phyloP scores from a whole-genome alignment of 2,113 vertebrate species.

The Pavo muticus region DNA sequence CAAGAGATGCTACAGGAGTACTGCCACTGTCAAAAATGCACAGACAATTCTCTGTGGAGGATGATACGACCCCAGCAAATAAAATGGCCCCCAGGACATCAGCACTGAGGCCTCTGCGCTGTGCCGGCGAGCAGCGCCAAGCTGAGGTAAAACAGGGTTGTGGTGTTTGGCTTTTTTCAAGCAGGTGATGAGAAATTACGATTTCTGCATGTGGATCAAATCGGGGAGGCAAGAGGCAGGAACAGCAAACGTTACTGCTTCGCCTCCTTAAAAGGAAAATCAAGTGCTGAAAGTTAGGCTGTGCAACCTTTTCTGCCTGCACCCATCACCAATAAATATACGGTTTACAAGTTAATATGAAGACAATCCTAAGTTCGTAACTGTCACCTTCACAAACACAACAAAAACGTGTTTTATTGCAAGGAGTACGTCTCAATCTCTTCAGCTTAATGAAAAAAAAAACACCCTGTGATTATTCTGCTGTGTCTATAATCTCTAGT shows the following conservation, averaged over 20 bases:
- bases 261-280: not conserved
- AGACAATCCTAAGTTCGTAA: rapidly evolving
- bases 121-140: not conserved
- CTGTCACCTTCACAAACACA: rapidly evolving
- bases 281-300: conserved; percentile 2
- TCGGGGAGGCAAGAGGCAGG: not conserved
- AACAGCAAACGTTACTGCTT: not conserved
- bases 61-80: not conserved
- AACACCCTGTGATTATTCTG: not conserved
- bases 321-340: not conserved
- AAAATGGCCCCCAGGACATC: not conserved
- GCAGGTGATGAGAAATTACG: not conserved
- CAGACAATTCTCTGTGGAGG: not conserved
- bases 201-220: not conserved
- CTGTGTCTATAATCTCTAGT: conserved; percentile 16
- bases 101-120: not conserved
- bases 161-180: not conserved
- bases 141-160: not conserved
- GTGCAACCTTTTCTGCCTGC: not conserved
- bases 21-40: not conserved
- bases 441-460: not conserved
- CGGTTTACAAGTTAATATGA: not conserved
- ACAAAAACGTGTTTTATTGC: not conserved
- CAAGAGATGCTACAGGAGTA: not conserved
- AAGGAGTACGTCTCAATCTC: not conserved